Evolutionary conservation across 1,140 invertebrate species (phyloP).

Genomic region (Potamilus streckersoni): DNA sequence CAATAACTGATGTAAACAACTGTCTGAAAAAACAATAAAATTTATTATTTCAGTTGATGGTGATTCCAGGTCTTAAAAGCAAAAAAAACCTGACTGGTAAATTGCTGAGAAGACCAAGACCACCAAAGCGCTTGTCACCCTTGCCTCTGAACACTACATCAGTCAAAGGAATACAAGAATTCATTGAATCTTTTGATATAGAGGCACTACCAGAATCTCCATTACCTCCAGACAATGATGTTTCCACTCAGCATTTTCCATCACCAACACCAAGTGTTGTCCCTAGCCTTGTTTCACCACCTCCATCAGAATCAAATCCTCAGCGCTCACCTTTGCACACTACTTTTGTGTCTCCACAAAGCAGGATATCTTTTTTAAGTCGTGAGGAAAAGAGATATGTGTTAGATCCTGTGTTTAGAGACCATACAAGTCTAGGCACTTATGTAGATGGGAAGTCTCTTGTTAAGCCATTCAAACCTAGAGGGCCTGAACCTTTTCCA

Average conservation of each 20-base stretch:
- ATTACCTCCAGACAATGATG: constrained; percentile 8
- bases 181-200: constrained; percentile 39
- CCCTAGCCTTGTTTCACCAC: constrained; percentile 56
- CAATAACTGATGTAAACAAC: too few relatives aligned
- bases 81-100: constrained; percentile 13
- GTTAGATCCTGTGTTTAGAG: constrained; percentile 58
- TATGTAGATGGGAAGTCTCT: constrained; percentile 61
- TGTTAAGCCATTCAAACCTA: constrained; percentile 56
- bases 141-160: constrained; percentile 29
- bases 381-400: constrained; percentile 57
- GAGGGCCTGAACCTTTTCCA: constrained; percentile 59
- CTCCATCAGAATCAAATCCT: constrained; percentile 53
- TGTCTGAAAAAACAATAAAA: too few relatives aligned
- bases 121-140: constrained; percentile 44
- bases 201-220: constrained; percentile 10
- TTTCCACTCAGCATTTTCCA: constrained; percentile 34
- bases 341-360: constrained; percentile 35
- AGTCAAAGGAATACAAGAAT: constrained; percentile 29
- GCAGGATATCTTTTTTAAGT: constrained; percentile 40
- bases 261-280: constrained; percentile 51
- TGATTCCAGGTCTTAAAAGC: constrained; percentile 15
- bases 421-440: constrained; percentile 54
- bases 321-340: constrained; percentile 7
- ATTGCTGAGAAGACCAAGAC: constrained; percentile 52
- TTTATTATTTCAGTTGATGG: too few relatives aligned